A percentile compares a stretch with the other conserved stretches of the same genome.
Conservation (phyloP, 2,797 vertebrate genomes). For the Heliangelus exortis region DNA sequence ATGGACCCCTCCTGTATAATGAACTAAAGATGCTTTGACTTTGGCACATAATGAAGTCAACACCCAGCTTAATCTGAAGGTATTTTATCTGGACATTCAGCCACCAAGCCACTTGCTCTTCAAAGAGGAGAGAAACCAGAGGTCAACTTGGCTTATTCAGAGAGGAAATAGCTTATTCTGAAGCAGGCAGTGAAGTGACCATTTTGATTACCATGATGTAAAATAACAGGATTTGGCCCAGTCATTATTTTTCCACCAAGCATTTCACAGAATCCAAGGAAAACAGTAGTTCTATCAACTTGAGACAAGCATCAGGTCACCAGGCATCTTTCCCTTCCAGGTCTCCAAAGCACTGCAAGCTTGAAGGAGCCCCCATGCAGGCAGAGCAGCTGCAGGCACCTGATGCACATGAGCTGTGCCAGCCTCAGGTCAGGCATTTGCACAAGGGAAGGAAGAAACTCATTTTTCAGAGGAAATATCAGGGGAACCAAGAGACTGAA, state of each 20-base stretch:
- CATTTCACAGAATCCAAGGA: conserved; percentile 7
- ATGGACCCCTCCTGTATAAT: not conserved
- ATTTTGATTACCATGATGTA: conserved; percentile 1
- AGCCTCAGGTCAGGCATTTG: not conserved
- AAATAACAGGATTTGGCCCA: conserved; percentile 29
- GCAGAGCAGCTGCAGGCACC: not conserved
- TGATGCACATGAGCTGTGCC: not conserved
- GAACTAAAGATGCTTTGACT: not conserved
- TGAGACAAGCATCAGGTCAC: not conserved
- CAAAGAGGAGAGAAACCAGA: conserved; percentile 7
- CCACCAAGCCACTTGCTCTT: not conserved
- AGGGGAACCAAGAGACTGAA: not conserved
- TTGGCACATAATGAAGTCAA: not conserved
- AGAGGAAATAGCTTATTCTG: conserved; percentile 18
- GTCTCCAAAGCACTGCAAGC: not conserved
- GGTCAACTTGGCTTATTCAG: not conserved
- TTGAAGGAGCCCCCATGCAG: not conserved
- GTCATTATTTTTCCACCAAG: conserved; percentile 21
- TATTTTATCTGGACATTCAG: conserved; percentile 30
- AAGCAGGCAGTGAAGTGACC: conserved; percentile 33
- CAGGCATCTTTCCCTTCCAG: not conserved
- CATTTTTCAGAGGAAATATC: not conserved
- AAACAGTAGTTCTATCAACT: not conserved
- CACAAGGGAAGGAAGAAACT: not conserved
- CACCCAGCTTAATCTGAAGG: not conserved